Evolutionary conservation across 2,113 vertebrate species (phyloP).

Genomic region (Chloebia gouldiae): DNA sequence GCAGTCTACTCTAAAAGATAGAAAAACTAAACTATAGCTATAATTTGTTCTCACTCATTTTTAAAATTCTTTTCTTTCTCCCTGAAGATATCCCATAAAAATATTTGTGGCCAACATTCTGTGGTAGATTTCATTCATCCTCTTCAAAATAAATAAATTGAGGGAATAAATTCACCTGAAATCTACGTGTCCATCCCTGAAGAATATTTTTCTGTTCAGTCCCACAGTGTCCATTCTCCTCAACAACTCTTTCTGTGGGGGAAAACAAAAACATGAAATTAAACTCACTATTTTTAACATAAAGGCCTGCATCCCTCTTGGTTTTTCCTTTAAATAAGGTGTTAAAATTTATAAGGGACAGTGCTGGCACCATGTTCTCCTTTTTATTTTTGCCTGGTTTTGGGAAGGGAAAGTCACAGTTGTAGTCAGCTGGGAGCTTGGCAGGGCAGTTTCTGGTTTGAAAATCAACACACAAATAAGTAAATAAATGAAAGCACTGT

Average conservation of each 20-base stretch:
- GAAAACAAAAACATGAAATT: neutral
- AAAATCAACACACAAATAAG: neutral
- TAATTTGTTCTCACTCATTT: neutral
- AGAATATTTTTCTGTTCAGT: neutral
- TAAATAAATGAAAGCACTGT: neutral
- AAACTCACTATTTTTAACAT: neutral
- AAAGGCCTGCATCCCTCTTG: neutral
- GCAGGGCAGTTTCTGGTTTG: neutral
- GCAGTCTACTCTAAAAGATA: neutral
- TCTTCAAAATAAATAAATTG: neutral
- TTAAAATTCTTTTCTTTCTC: neutral
- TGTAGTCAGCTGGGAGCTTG: neutral
- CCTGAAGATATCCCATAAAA: neutral
- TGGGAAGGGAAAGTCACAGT: neutral
- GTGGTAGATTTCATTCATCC: neutral
- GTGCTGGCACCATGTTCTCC: neutral
- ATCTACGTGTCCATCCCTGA: neutral
- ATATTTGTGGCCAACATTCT: neutral
- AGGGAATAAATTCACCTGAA: neutral
- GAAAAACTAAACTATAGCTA: neutral
- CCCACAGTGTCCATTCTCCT: neutral
- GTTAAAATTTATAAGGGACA: neutral
- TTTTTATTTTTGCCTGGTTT: neutral
- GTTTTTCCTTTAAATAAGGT: fast-evolving
- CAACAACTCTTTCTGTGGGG: neutral